Percentiles rank a stretch among this genome's conserved stretches.
phyloP scores from a whole-genome alignment of 2,888 invertebrate species.

The Aethes cnicana region DNA sequence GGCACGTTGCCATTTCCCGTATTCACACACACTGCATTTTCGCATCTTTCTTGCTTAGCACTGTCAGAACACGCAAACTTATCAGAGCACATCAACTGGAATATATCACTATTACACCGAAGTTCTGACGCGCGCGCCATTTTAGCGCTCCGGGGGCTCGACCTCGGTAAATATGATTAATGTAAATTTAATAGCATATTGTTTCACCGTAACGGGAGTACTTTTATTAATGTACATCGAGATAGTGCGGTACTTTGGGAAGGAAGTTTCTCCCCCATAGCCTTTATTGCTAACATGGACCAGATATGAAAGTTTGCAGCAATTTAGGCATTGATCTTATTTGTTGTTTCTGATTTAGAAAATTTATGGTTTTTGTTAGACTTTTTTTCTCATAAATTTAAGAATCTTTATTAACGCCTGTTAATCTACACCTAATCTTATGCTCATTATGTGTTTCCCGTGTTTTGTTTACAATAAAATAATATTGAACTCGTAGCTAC shows the following conservation, averaged over 20 bases:
- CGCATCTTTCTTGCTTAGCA: slow-evolving; percentile 22
- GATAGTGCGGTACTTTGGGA: slow-evolving; percentile 30
- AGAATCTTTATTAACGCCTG: too few relatives aligned
- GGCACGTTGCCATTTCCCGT: too few relatives aligned
- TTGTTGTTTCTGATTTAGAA: too few relatives aligned
- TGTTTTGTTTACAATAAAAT: too few relatives aligned
- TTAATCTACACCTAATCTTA: too few relatives aligned
- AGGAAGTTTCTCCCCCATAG: slow-evolving; percentile 10
- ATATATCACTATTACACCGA: slow-evolving; percentile 25
- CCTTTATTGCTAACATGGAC: not conserved
- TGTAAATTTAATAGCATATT: slow-evolving; percentile 61
- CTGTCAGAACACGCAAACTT: slow-evolving; percentile 20
- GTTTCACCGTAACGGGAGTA: slow-evolving; percentile 43
- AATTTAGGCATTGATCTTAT: too few relatives aligned
- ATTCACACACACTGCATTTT: not conserved
- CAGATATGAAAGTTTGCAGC: too few relatives aligned
- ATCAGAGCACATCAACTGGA: slow-evolving; percentile 18
- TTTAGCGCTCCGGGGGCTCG: slow-evolving; percentile 35
- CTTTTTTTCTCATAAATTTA: too few relatives aligned
- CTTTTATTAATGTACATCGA: slow-evolving; percentile 39
- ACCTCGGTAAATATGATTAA: slow-evolving; percentile 50
- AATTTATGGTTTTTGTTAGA: too few relatives aligned
- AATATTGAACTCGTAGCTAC: too few relatives aligned
- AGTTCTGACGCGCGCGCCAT: slow-evolving; percentile 39
- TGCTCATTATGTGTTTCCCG: too few relatives aligned